Conservation (phyloP, 2,888 invertebrate genomes). For the Tetanocera ferruginea region DNA sequence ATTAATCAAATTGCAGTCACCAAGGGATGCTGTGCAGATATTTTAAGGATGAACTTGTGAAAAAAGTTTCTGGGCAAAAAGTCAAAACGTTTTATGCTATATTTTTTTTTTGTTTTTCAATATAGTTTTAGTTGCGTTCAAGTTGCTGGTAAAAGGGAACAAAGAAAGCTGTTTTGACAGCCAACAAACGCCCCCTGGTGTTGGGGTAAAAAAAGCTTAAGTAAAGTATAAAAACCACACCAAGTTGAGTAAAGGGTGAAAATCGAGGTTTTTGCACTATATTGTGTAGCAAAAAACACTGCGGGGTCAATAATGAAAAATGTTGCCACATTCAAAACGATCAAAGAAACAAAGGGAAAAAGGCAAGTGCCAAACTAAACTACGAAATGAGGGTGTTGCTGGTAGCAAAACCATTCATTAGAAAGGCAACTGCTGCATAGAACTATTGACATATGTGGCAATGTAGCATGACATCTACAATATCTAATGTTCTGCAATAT, state of each 20-base stretch:
- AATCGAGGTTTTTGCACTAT: background rate
- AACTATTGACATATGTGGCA: constrained; percentile 6
- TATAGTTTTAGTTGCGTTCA: too few species aligned
- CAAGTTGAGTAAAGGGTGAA: background rate
- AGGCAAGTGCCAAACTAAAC: background rate
- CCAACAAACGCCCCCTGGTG: background rate
- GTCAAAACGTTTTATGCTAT: constrained; percentile 6
- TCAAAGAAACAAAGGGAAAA: background rate
- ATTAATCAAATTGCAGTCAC: background rate
- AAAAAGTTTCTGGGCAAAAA: constrained; percentile 6
- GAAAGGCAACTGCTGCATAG: background rate
- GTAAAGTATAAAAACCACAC: background rate
- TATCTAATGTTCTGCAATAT: too few species aligned
- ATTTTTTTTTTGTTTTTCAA: too few species aligned
- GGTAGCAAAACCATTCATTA: background rate
- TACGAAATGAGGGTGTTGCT: background rate
- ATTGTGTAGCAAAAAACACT: background rate
- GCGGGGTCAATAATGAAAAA: constrained; percentile 1
- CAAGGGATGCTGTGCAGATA: background rate
- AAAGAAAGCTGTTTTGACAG: background rate
- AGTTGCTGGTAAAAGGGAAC: background rate
- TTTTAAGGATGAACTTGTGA: background rate
- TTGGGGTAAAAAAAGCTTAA: background rate
- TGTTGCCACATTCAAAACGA: background rate
- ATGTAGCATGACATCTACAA: background rate